Percentiles rank a stretch among this genome's conserved stretches.
These are phyloP conservation scores for Muraenolepis orangiensis DNA, from an alignment of 2,797 vertebrate species.

Conservation along the genomic window DNA sequence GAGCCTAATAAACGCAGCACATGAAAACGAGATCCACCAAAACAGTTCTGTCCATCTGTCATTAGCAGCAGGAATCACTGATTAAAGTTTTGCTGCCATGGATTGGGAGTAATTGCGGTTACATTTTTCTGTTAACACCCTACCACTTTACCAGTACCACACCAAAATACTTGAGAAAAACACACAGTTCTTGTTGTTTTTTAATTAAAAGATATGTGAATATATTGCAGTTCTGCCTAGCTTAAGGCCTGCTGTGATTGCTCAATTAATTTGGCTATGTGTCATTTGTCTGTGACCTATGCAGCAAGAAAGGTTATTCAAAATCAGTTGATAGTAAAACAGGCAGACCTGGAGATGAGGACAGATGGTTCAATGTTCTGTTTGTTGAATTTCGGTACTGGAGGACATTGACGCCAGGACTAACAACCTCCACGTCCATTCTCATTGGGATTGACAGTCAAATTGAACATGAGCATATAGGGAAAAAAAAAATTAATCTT, in stretches of 20 bases:
- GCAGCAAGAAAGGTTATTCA: neutral
- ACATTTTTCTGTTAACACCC: neutral
- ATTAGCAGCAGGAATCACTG: neutral
- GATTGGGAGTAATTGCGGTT: neutral
- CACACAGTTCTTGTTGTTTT: neutral
- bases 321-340: neutral
- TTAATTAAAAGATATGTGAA: neutral
- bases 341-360: neutral
- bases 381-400: neutral
- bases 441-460: no score
- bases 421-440: no score
- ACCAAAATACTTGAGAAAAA: neutral
- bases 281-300: neutral
- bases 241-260: neutral
- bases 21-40: neutral
- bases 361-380: neutral
- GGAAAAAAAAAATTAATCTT: no score
- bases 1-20: neutral
- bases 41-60: constrained; percentile 1
- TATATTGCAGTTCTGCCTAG: neutral
- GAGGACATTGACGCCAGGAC: neutral
- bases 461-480: no score
- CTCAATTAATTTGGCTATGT: neutral
- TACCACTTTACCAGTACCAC: no score
- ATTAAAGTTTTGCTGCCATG: neutral